Conservation (phyloP, 2,888 invertebrate species). For the Himalopsyche anomala region DNA sequence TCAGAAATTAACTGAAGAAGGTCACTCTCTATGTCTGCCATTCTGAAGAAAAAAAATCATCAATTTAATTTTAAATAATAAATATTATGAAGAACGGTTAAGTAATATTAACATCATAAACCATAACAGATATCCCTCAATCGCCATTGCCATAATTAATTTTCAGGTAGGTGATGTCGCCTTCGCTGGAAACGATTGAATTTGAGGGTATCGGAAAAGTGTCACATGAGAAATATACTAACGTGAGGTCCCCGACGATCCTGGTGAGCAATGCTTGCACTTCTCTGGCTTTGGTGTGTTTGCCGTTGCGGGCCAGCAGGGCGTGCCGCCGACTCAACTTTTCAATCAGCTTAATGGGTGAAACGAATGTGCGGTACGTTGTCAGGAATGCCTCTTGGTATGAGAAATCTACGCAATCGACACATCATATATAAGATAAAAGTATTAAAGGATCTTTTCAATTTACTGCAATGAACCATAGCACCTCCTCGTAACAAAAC, state of each 20-base stretch:
- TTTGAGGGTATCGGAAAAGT: too few species aligned
- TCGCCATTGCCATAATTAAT: too few species aligned
- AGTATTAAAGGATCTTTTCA: too few species aligned
- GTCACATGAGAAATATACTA: slow-evolving; percentile 72
- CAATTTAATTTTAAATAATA: neutral
- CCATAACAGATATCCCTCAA: too few species aligned
- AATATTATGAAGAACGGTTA: too few species aligned
- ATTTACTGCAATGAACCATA: too few species aligned
- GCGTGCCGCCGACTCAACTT: slow-evolving; percentile 89
- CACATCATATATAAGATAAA: neutral
- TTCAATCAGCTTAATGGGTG: slow-evolving; percentile 89
- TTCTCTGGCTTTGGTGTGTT: slow-evolving; percentile 88
- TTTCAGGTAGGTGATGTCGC: too few species aligned
- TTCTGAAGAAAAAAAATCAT: slow-evolving; percentile 73
- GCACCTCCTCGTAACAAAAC: too few species aligned
- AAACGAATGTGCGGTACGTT: slow-evolving; percentile 97
- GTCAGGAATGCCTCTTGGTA: slow-evolving; percentile 99
- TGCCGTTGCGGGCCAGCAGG: slow-evolving; percentile 79
- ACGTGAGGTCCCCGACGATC: slow-evolving; percentile 98
- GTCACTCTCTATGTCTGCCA: slow-evolving; percentile 88
- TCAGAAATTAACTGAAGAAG: slow-evolving; percentile 91
- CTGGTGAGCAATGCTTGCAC: slow-evolving; percentile 94
- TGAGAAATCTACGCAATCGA: slow-evolving; percentile 84
- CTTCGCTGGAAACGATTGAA: too few species aligned
- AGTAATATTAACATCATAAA: too few species aligned